Conservation (phyloP, 2,797 vertebrate genomes). For the Notolabrus celidotus region DNA sequence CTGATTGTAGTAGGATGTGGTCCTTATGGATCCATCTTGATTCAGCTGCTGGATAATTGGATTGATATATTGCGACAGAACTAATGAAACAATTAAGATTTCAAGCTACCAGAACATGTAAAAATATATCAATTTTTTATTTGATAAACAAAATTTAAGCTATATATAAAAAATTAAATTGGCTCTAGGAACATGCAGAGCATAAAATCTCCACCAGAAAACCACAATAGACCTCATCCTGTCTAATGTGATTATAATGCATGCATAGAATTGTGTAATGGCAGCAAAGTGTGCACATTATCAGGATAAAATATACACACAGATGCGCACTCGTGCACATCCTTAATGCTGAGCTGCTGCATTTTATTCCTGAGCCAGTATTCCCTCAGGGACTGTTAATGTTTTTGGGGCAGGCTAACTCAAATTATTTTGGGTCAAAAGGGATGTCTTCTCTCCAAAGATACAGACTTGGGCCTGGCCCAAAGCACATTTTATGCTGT, state of each 20-base stretch:
- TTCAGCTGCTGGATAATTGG: too few relatives aligned
- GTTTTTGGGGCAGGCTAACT: slow-evolving; percentile 66
- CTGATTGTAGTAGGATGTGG: too few relatives aligned
- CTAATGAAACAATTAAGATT: too few relatives aligned
- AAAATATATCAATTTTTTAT: slow-evolving; percentile 45
- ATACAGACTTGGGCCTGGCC: slow-evolving; percentile 41
- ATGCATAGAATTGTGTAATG: slow-evolving; percentile 31
- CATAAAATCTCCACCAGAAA: slow-evolving; percentile 29
- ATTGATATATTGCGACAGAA: too few relatives aligned
- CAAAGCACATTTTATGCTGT: slow-evolving; percentile 65
- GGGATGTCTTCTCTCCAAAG: slow-evolving; percentile 57
- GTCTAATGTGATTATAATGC: slow-evolving; percentile 50
- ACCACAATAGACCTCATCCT: slow-evolving; percentile 33
- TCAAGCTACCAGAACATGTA: not conserved
- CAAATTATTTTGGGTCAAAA: slow-evolving; percentile 73
- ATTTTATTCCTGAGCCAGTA: slow-evolving; percentile 53
- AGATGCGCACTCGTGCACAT: slow-evolving; percentile 3
- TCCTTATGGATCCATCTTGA: too few relatives aligned
- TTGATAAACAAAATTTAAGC: not conserved
- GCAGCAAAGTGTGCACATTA: slow-evolving; percentile 45
- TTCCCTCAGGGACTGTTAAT: slow-evolving; percentile 60
- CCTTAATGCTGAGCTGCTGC: slow-evolving; percentile 53
- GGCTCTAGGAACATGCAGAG: slow-evolving; percentile 17
- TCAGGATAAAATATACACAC: slow-evolving; percentile 33
- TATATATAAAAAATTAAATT: slow-evolving; percentile 12